A percentile compares a stretch with the other conserved stretches of the same genome.
Evolutionary conservation across 2,113 vertebrate genomes (phyloP).

Genomic region (Argyrosomus japonicus): DNA sequence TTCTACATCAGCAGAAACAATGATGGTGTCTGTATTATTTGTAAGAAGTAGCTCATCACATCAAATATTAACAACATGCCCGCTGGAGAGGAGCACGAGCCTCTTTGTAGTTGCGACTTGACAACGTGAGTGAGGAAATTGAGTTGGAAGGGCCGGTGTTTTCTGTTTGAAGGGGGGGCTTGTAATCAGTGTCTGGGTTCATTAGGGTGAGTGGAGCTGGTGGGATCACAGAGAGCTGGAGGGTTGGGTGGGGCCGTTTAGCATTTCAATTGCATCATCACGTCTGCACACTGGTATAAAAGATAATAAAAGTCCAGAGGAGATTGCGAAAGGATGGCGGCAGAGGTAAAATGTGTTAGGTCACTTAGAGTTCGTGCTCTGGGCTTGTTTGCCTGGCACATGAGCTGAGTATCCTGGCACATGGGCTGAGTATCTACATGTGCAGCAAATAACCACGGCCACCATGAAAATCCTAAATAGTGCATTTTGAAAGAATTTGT

Average conservation of each 20-base stretch:
- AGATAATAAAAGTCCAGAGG: neutral
- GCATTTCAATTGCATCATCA: conserved; percentile 26
- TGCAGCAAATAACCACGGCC: neutral
- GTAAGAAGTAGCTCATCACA: conserved; percentile 30
- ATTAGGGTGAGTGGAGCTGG: conserved; percentile 52
- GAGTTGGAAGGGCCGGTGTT: conserved; percentile 48
- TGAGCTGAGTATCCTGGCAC: neutral
- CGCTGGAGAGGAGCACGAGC: conserved; percentile 11
- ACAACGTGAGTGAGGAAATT: conserved; percentile 53
- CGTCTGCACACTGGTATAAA: neutral
- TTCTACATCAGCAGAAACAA: conserved; percentile 44
- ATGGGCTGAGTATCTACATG: neutral
- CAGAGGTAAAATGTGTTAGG: neutral
- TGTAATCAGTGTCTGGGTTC: conserved; percentile 67
- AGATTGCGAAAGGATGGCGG: neutral
- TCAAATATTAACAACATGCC: conserved; percentile 66
- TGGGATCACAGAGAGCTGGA: conserved; percentile 42
- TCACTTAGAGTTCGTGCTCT: neutral
- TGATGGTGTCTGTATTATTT: conserved; percentile 31
- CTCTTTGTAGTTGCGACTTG: conserved; percentile 45
- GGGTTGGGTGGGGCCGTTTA: conserved; percentile 21
- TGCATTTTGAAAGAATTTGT: neutral
- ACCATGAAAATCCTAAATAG: neutral
- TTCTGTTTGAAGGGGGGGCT: conserved; percentile 47
- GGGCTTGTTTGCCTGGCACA: neutral